phyloP scores from a whole-genome alignment of 2,113 vertebrate species.

The Mirounga angustirostris region DNA sequence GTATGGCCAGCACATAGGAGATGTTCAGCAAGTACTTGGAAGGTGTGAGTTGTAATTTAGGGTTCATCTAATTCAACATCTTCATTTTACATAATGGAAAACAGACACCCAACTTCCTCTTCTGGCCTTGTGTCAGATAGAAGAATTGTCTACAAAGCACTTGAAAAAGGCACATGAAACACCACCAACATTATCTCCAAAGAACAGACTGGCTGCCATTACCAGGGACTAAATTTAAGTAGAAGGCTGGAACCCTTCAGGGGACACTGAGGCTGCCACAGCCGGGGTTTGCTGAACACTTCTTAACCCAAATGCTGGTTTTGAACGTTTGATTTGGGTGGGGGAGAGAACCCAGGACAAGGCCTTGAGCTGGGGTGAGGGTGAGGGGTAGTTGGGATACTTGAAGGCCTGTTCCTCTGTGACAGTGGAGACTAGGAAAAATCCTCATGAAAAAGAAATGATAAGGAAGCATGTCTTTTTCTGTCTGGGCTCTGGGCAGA shows the following conservation, averaged over 20 bases:
- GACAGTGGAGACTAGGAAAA: not conserved
- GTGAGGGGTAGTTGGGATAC: not conserved
- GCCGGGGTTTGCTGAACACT: not conserved
- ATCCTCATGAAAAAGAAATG: too few relatives aligned
- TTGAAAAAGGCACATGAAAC: not conserved
- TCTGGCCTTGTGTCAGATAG: not conserved
- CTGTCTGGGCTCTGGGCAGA: not conserved
- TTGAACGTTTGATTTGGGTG: not conserved
- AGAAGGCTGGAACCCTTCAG: not conserved
- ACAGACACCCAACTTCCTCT: not conserved
- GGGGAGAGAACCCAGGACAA: not conserved
- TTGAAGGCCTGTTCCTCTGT: not conserved
- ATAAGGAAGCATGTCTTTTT: not conserved
- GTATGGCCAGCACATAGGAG: not conserved
- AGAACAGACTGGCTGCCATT: not conserved
- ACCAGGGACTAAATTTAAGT: not conserved
- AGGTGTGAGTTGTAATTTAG: not conserved
- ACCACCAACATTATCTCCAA: not conserved
- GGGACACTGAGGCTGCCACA: accelerated
- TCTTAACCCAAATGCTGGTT: not conserved
- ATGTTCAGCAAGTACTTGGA: not conserved
- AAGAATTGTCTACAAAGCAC: not conserved
- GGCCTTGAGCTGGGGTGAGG: not conserved
- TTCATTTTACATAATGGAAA: not conserved
- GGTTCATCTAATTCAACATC: not conserved